Evolutionary conservation across 2,888 invertebrate genomes (phyloP), one percentile per base, ranked within the genome.

Genomic region (Agonopterix arenella): DNA sequence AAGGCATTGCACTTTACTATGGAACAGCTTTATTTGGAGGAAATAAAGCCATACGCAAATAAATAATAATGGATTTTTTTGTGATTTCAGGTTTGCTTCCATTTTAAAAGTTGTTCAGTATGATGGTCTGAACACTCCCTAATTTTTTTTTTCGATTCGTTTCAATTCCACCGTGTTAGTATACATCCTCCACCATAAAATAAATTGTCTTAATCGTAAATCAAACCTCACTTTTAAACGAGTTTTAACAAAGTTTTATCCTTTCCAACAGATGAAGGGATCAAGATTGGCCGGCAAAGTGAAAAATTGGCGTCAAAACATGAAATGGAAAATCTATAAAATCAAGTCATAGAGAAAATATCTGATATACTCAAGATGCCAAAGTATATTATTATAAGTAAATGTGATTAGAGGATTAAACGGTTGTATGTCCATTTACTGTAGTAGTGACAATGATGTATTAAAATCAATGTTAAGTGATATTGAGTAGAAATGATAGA

Each of bases 351-450:
- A 13, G 45, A 41, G 43, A 43, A 28, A 42, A 42, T 51, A 57
- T 52, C 52, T 46, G 48, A 50, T 58, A 57, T 54, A 82, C 84
- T 84, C 84, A 60, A 58, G 81, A 80, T 85, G 88, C 88, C 88
- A 88, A 88, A 76, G 60, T 56, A 61, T 57, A 61, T 64, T 64
- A 64, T 47, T 62, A 61, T 77, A 76, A 66, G 66, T 76, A 72
- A 68, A 79, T 67, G 72, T 72, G 77, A 76, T 70, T 80, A 81
- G 74, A 59, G 56, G 65, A 66, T 62, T 55, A 57, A 75, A 75
- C 70, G 77, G 82, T 82, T 85, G 76, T 84, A 80, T 84, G 88
- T 88, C 88, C 88, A 88, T 86, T 85, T 88, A 88, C 76, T 74
- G 84, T 88, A 88, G 88, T 62, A 28, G 60, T 59, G 63, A 63